Evolutionary conservation across 2,888 invertebrate species (phyloP), one percentile per base, ranked within the genome.

Genomic region (Pristionchus maxplancki): DNA sequence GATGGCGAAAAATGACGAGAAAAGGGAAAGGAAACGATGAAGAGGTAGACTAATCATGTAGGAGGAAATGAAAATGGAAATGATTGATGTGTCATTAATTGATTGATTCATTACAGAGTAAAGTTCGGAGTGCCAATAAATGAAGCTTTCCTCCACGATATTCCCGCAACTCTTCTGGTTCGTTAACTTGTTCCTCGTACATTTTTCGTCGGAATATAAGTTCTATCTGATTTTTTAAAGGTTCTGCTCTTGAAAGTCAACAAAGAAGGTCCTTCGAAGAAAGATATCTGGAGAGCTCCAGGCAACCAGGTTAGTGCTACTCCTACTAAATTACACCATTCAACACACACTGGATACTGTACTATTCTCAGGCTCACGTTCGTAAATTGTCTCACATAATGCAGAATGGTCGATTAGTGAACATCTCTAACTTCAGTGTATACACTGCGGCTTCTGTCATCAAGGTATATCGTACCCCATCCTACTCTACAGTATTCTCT

Each of bases 391-490:
- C 94, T 2, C 92, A 93, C 71, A 92, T 94, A 44, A 95, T 95
- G 95, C 95, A 95, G 87, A 94, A 95, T 89, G 95, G 95, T 13
- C 90, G 95, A 40, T 91, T 95, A 28, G 95, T 95, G 34, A 95
- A 95, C 90, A 95, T 95, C 83, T 94, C 94, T 95, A 97, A 98
- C 95, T 98, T 97, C 95, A 97, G 97, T 90, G 98, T 98, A 90
- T 98, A 98, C 95, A 99, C 99, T 44, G 98, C 99, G 94, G 98
- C 99, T 89, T 98, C 98, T 95, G 98, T 99, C 90, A 96, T 99
- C 90, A 99, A 99, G 95, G 96, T 96, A 91, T 50, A 78, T 44
- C 28, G 44, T 71, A 71, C 20, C 20, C 64, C 31, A 9, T n/a
- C n/a, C 48, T 78, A 78, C 48, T 48, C 78, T 78, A 78, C 48